phyloP scores from a whole-genome alignment of 2,113 vertebrate species.

The Puntigrus tetrazona region DNA sequence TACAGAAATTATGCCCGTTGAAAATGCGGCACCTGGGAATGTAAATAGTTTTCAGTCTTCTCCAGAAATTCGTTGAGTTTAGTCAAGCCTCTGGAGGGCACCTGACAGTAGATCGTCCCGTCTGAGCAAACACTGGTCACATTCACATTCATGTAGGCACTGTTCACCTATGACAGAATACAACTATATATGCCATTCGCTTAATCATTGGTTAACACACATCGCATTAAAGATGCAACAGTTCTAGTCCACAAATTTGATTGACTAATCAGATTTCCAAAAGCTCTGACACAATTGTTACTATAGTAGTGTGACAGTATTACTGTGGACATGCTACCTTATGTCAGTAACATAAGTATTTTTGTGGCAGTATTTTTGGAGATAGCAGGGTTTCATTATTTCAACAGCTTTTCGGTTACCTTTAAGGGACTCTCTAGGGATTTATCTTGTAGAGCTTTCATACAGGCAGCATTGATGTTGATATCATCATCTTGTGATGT shows the following conservation, averaged over 20 bases:
- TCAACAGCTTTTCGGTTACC: constrained; percentile 71
- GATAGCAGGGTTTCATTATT: background rate
- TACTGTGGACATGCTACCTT: background rate
- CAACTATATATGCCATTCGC: background rate
- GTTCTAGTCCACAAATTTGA: background rate
- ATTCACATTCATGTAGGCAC: constrained; percentile 83
- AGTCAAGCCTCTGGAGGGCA: constrained; percentile 86
- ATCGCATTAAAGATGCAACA: background rate
- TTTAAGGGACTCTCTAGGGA: constrained; percentile 82
- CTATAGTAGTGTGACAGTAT: background rate
- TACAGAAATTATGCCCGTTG: background rate
- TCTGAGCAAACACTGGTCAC: constrained; percentile 92
- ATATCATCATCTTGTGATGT: constrained; percentile 96
- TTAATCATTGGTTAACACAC: background rate
- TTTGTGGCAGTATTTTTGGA: background rate
- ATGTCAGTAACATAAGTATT: background rate
- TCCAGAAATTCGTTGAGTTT: constrained; percentile 83
- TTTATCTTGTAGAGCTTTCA: constrained; percentile 86
- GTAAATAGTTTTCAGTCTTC: constrained; percentile 85
- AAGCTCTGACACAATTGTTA: background rate
- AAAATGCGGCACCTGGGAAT: constrained; percentile 77
- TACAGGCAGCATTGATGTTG: constrained; percentile 92
- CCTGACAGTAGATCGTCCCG: constrained; percentile 90
- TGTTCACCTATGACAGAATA: constrained; percentile 77
- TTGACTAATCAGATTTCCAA: background rate